phyloP scores from a whole-genome alignment of 1,140 invertebrate species.

The Zaprionus camerounensis region DNA sequence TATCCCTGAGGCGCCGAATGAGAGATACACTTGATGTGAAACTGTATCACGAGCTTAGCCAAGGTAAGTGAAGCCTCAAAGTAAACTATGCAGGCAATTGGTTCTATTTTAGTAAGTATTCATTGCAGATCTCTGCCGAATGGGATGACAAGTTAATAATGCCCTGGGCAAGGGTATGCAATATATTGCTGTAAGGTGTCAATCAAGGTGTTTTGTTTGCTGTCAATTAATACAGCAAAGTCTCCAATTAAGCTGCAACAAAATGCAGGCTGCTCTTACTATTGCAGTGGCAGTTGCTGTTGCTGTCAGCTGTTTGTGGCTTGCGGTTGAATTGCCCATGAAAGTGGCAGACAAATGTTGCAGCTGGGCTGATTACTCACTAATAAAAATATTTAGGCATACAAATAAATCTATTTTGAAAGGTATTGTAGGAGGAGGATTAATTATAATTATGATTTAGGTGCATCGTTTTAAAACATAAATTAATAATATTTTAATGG shows the following conservation, averaged over 20 bases:
- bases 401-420: constrained; percentile 28
- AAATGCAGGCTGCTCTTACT: constrained; percentile 34
- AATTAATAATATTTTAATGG: too few species aligned
- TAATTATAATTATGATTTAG: background rate
- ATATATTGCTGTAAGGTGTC: constrained; percentile 64
- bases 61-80: background rate
- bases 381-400: constrained; percentile 2
- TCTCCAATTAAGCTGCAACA: constrained; percentile 67
- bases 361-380: constrained; percentile 25
- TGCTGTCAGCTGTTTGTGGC: constrained; percentile 39
- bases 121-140: background rate
- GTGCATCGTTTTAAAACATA: background rate
- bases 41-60: background rate
- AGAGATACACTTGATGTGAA: constrained; percentile 13
- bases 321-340: constrained; percentile 62
- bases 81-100: background rate
- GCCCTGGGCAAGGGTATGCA: constrained; percentile 3
- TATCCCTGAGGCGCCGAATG: background rate
- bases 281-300: background rate
- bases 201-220: constrained; percentile 66
- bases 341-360: constrained; percentile 15
- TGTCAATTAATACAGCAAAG: constrained; percentile 75
- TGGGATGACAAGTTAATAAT: background rate
- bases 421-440: background rate
- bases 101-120: background rate